Percentiles rank a stretch among this genome's conserved stretches.
phyloP scores from a whole-genome alignment of 2,888 invertebrate species.

The Drosophila kuntzei region DNA sequence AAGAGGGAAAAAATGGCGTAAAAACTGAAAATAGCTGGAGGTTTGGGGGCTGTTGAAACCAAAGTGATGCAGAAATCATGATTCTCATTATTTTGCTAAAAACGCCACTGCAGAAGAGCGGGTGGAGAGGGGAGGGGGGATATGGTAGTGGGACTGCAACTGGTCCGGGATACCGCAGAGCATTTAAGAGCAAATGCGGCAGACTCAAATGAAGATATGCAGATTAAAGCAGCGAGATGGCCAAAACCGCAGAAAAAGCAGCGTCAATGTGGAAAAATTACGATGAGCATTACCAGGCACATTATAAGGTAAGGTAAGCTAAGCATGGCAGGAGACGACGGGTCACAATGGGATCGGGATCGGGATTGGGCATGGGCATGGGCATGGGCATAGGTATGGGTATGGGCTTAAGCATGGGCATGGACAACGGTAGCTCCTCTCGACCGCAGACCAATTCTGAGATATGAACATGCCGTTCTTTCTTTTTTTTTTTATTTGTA shows the following conservation, averaged over 20 bases:
- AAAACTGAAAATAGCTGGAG: slow-evolving; percentile 66
- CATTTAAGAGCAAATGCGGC: slow-evolving; percentile 69
- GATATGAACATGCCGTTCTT: slow-evolving; percentile 73
- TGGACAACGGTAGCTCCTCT: slow-evolving; percentile 14
- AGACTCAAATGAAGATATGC: slow-evolving; percentile 84
- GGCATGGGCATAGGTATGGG: neutral
- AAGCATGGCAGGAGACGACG: slow-evolving; percentile 8
- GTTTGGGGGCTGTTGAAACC: slow-evolving; percentile 40
- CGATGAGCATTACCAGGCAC: slow-evolving; percentile 85
- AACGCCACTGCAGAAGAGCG: slow-evolving; percentile 58
- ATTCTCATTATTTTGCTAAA: slow-evolving; percentile 82
- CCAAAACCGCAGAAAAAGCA: slow-evolving; percentile 61
- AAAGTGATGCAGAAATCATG: slow-evolving; percentile 81
- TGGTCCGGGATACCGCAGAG: slow-evolving; percentile 50
- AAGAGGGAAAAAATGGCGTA: slow-evolving; percentile 61
- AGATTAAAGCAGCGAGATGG: slow-evolving; percentile 82
- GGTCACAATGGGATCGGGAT: slow-evolving; percentile 44
- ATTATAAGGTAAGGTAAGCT: slow-evolving; percentile 73
- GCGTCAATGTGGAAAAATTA: slow-evolving; percentile 83
- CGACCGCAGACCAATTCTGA: slow-evolving; percentile 75
- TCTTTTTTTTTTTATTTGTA: slow-evolving; percentile 12
- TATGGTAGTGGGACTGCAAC: slow-evolving; percentile 27
- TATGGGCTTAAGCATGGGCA: slow-evolving; percentile 7
- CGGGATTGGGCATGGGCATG: slow-evolving; percentile 7
- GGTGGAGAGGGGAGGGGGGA: slow-evolving; percentile 5